A percentile compares a stretch with the other conserved stretches of the same genome.
phyloP scores from a whole-genome alignment of 2,113 vertebrate genomes.

The Trochalopteron elliotii region DNA sequence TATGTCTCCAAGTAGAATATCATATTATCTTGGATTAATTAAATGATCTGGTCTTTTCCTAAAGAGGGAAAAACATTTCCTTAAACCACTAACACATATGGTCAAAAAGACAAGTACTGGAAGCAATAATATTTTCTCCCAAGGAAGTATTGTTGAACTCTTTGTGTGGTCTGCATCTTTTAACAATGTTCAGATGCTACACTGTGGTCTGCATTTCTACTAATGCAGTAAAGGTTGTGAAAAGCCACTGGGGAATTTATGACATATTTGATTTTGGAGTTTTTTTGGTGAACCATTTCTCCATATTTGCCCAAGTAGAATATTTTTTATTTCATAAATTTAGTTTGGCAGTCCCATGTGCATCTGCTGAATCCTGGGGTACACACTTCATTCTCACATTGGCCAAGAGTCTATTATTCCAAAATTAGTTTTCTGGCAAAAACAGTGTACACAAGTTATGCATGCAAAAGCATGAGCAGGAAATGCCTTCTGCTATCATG shows the following conservation, averaged over 20 bases:
- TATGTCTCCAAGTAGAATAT: slow-evolving; percentile 6
- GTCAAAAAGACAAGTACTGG: slow-evolving; percentile 10
- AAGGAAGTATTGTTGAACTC: slow-evolving; percentile 53
- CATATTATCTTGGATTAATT: slow-evolving; percentile 6
- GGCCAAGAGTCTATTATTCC: not conserved
- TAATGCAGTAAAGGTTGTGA: slow-evolving; percentile 56
- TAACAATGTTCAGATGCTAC: slow-evolving; percentile 63
- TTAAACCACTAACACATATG: slow-evolving; percentile 43
- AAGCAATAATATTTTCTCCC: slow-evolving; percentile 48
- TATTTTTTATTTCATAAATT: slow-evolving; percentile 34
- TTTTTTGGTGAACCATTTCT: slow-evolving; percentile 19
- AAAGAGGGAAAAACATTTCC: slow-evolving; percentile 56
- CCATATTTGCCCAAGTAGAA: slow-evolving; percentile 26
- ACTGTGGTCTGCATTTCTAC: slow-evolving; percentile 36
- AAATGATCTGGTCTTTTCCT: slow-evolving; percentile 48
- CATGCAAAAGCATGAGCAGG: not conserved
- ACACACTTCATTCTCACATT: not conserved
- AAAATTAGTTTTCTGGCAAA: slow-evolving; percentile 22
- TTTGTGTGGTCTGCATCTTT: slow-evolving; percentile 64
- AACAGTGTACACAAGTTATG: not conserved
- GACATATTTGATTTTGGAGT: not conserved
- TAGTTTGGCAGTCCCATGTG: not conserved
- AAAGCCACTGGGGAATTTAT: slow-evolving; percentile 9
- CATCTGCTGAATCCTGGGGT: not conserved
- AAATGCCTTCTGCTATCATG: not conserved